Evolutionary conservation across 2,888 invertebrate genomes (phyloP).

Genomic region (Arrhopalites spinosus): DNA sequence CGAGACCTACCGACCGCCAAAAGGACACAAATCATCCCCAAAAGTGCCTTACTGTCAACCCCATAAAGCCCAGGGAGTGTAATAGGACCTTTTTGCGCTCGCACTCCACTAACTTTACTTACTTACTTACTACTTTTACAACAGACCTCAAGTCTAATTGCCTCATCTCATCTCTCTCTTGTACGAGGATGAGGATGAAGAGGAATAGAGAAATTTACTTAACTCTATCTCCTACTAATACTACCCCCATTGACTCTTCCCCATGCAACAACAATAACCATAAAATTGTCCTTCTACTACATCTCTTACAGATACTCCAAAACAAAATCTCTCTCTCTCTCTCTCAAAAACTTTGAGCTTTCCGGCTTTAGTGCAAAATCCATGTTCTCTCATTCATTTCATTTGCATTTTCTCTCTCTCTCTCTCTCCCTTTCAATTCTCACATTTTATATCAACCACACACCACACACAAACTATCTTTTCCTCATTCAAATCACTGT

Average conservation of each 20-base stretch:
- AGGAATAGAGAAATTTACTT: constrained; percentile 1
- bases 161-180: constrained; percentile 8
- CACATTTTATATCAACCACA: neutral
- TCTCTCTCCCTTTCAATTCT: neutral
- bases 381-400: neutral
- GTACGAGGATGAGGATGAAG: neutral
- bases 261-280: constrained; percentile 7
- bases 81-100: constrained; percentile 36
- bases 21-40: constrained; percentile 56
- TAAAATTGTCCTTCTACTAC: neutral
- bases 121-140: constrained; percentile 2
- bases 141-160: constrained; percentile 17
- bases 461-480: constrained; percentile 8
- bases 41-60: constrained; percentile 56
- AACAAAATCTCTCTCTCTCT: neutral
- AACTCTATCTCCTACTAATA: neutral
- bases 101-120: constrained; percentile 13
- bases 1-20: constrained; percentile 49
- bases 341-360: neutral
- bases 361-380: too few species aligned
- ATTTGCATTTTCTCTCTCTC: neutral
- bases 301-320: too few species aligned
- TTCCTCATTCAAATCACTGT: neutral
- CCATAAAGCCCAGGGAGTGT: constrained; percentile 49
- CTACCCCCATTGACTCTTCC: neutral